Percentiles rank a stretch among this genome's conserved stretches.
Evolutionary conservation across 2,113 vertebrate genomes (phyloP).

Genomic region (Coryphaenoides rupestris): DNA sequence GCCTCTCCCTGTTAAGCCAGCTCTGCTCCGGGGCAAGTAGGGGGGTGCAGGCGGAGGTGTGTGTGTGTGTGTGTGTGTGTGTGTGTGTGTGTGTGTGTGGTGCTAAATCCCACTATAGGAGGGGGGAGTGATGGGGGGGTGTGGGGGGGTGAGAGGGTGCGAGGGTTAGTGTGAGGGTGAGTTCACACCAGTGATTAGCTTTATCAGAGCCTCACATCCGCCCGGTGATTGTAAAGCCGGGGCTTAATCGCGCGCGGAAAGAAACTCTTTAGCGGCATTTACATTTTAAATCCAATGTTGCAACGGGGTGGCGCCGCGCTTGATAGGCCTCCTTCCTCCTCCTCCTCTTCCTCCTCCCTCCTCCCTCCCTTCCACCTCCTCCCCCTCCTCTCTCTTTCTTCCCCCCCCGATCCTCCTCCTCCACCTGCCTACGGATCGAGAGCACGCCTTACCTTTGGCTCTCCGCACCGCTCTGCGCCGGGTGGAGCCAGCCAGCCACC

Average conservation of each 20-base stretch:
- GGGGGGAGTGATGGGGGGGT: no score
- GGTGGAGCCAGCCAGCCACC: constrained; percentile 35
- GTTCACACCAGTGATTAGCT: constrained; percentile 63
- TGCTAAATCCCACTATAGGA: constrained; percentile 52
- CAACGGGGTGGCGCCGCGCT: constrained; percentile 40
- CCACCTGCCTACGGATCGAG: constrained; percentile 15
- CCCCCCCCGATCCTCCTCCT: not conserved
- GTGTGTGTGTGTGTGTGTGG: not conserved
- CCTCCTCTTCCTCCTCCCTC: no score
- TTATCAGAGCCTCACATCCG: constrained; percentile 68
- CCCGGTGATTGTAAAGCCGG: constrained; percentile 53
- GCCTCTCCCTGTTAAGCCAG: constrained; percentile 28
- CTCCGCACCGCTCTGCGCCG: constrained; percentile 50
- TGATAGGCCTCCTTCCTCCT: constrained; percentile 25
- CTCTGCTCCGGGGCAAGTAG: constrained; percentile 19
- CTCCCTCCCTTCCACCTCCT: no score
- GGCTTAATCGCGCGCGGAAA: constrained; percentile 56
- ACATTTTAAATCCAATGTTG: constrained; percentile 51
- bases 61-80: constrained; percentile 11
- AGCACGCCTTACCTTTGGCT: constrained; percentile 43
- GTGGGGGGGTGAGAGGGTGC: no score
- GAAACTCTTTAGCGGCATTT: constrained; percentile 36
- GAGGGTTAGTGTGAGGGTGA: no score
- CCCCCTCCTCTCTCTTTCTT: not conserved
- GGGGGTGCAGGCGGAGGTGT: constrained; percentile 14